Base-by-base conservation (phyloP, 2,113 vertebrate species). In the Meleagris gallopavo region DNA sequence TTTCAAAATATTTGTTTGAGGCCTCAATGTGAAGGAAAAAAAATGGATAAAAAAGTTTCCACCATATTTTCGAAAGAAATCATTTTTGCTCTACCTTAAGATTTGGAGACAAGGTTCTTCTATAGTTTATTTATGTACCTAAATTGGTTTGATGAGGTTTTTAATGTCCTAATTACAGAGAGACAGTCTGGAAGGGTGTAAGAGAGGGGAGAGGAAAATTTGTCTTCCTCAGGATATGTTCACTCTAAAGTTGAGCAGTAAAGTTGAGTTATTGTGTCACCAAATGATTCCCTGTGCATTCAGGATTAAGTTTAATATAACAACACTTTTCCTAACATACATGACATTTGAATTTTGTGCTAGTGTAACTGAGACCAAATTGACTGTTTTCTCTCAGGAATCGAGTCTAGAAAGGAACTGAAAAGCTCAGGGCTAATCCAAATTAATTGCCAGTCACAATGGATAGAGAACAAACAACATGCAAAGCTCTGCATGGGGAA, bases 51-150 rank as follows among this genome's bases (percentile, higher is more conserved):
- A 80, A 73, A 41, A 9, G 2, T 25, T 89, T 40, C 40, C 24
- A 65, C 32, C 0, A 0, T 7, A 17, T n/a, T 77, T 69, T 69
- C 10, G n/a, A 36, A 12, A 67, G 3, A 36, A 65, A 12, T 74
- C 3, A 2, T 4, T 72, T 76, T 30, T 19, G 16, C 60, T 88
- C 38, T 74, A 8, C 27, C 10, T 5, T 73, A 25, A 30, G 18
- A 81, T 4, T 34, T 0, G 1, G 30, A 69, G 25, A 17, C 2
- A 61, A 9, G 2, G 6, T 12, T 58, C 11, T 50, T 48, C 10
- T 7, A 36, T 54, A 57, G 8, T 40, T 64, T 64, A 17, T 27
- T 40, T 64, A 40, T 40, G 8, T 40, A 64, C 25, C 34, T 60
- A 9, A 52, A 25, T 21, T 4, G 25, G 2, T 65, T 61, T 61